Evolutionary conservation across 2,888 invertebrate species (phyloP), one percentile per base, ranked within the genome.

Genomic region (Macrosiphum euphorbiae): DNA sequence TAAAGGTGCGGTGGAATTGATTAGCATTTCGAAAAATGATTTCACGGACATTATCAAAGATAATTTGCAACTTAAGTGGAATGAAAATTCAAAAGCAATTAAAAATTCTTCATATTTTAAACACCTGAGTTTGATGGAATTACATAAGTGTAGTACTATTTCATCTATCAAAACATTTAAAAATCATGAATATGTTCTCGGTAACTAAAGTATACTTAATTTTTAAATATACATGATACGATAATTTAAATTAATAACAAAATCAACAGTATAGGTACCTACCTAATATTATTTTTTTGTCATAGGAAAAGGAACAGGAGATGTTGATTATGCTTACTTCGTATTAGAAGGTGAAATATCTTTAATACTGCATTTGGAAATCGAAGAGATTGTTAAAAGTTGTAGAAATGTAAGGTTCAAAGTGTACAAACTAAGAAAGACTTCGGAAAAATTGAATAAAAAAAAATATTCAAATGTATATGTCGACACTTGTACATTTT

Each of bases 161-260:
- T 92, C 92, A 41, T 88, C 78, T 52, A 92, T 92, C 11, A 92
- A 92, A 84, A 88, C 78, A 16, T 92, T 41, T 35, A 50, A 50
- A 84, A 41, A 50, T n/a, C 41, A 88, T 24, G 78, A 92, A 5
- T 26, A 78, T 41, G 78, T 92, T 52, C 50, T 92, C 13, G 78
- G 92, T 92, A 55, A 92, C 47, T 55, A 91, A n/a, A 8, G 41
- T 52, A 20, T 8, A 35, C 10, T 11, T 55, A 41, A 41, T 88
- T 35, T 35, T 86, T 85, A 85, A 85, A 86, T 0, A 78, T 35
- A 78, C 35, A 26, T 0, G 1, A 67, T n/a, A 67, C 13, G 28
- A 67, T 67, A n/a, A 61, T 61, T 61, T 61, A 61, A 61, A n/a
- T 61, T 61, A n/a, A 61, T n/a, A 61, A 61, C 28, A 61, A 26